A percentile compares a stretch with the other conserved stretches of the same genome.
These are phyloP conservation scores for Rhynchotus rufescens DNA, from an alignment of 2,797 vertebrate species.

Conservation along the genomic window DNA sequence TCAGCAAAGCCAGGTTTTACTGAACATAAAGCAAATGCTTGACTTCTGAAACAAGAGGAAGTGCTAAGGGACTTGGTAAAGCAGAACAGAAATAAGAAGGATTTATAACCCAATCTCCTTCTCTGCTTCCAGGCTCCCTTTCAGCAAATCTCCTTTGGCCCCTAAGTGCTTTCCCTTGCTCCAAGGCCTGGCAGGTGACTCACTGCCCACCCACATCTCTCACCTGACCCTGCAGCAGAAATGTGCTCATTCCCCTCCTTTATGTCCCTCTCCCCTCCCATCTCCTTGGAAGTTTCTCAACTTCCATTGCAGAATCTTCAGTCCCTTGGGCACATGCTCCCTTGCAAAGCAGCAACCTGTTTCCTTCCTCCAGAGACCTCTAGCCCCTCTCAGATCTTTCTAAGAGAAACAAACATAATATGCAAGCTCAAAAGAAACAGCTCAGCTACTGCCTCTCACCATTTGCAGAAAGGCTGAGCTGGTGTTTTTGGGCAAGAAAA, in stretches of 20 bases:
- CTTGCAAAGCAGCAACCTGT: background rate
- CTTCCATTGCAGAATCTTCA: background rate
- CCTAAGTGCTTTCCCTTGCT: background rate
- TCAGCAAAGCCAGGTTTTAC: background rate
- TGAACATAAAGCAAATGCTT: background rate
- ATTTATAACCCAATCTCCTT: background rate
- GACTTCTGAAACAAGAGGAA: background rate
- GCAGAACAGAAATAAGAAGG: slow-evolving; percentile 1
- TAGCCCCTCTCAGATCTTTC: background rate
- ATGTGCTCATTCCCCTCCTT: background rate
- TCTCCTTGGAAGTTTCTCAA: background rate
- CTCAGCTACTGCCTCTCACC: background rate
- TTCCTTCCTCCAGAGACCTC: background rate
- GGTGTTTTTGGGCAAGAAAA: background rate
- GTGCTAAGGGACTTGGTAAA: background rate
- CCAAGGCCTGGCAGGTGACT: background rate
- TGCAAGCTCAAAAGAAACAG: background rate
- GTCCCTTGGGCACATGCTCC: background rate
- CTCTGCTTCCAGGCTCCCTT: background rate
- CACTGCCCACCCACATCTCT: background rate
- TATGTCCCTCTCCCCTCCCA: background rate
- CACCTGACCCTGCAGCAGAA: background rate
- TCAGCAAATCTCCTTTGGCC: background rate
- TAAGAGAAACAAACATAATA: background rate
- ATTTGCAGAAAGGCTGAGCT: background rate